phyloP scores from a whole-genome alignment of 2,888 invertebrate species.

The Dryobotodes eremita region DNA sequence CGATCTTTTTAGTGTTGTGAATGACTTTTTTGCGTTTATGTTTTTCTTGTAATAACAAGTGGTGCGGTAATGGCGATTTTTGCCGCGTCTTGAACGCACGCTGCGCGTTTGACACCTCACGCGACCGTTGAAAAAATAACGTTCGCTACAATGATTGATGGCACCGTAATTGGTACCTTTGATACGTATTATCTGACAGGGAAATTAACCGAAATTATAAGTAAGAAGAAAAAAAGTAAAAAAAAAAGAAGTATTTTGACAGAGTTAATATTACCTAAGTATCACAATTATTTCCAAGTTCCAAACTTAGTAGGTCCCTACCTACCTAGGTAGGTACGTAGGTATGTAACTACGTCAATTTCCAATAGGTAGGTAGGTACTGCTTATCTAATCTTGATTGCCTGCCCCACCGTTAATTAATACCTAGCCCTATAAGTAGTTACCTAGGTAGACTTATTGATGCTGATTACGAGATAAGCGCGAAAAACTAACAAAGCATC shows the following conservation, averaged over 20 bases:
- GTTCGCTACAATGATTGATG: slow-evolving; percentile 65
- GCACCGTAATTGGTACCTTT: slow-evolving; percentile 56
- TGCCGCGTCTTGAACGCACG: slow-evolving; percentile 67
- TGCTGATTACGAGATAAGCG: neutral
- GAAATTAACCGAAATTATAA: slow-evolving; percentile 50
- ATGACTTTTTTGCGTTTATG: slow-evolving; percentile 84
- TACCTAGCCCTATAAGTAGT: neutral
- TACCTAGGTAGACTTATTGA: neutral
- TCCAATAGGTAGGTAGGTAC: neutral
- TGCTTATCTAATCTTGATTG: neutral
- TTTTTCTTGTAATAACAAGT: slow-evolving; percentile 81
- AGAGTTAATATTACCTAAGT: neutral
- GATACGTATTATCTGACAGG: slow-evolving; percentile 62
- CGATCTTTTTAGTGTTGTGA: slow-evolving; percentile 86
- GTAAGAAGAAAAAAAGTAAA: no score
- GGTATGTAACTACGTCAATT: neutral
- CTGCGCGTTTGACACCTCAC: slow-evolving; percentile 83
- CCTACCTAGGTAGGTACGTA: neutral
- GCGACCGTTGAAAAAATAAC: slow-evolving; percentile 75
- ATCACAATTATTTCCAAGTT: neutral
- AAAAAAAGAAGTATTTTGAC: neutral
- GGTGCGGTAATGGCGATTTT: slow-evolving; percentile 79
- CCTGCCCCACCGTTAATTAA: no score
- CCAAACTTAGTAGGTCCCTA: no score
- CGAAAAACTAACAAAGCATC: neutral